Percentiles rank a stretch among this genome's conserved stretches.
Conservation (phyloP, 2,888 invertebrate species). For the Apoda limacodes region DNA sequence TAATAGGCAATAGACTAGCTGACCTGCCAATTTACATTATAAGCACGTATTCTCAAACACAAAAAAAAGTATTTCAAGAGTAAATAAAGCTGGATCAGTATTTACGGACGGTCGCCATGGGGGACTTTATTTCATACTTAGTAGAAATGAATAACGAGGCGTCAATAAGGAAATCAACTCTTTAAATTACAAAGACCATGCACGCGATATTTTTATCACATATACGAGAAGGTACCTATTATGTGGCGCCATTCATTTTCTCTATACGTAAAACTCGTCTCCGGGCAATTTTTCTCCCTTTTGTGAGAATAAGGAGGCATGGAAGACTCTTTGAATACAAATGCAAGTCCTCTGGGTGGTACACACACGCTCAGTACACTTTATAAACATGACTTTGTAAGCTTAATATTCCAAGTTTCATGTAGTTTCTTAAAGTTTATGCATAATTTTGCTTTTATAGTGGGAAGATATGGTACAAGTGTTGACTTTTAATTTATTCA, state of each 20-base stretch:
- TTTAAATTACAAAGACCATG: conserved; percentile 44
- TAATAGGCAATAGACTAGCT: too few relatives aligned
- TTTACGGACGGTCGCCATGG: too few relatives aligned
- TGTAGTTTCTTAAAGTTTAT: too few relatives aligned
- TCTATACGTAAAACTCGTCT: conserved; percentile 40
- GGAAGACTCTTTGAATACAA: conserved; percentile 33
- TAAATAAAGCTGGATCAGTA: too few relatives aligned
- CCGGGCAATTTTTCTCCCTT: conserved; percentile 44
- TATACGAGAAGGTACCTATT: conserved; percentile 27
- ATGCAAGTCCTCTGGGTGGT: conserved; percentile 31
- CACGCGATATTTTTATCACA: conserved; percentile 33
- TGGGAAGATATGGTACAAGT: too few relatives aligned
- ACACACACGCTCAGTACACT: conserved; percentile 20
- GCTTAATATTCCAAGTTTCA: background rate
- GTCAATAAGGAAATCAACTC: conserved; percentile 57
- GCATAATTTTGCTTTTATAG: too few relatives aligned
- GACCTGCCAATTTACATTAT: too few relatives aligned
- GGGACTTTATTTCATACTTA: too few relatives aligned
- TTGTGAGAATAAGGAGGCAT: conserved; percentile 36
- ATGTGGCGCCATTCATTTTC: conserved; percentile 40
- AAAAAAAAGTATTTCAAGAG: too few relatives aligned
- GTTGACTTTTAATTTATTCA: too few relatives aligned
- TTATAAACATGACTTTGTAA: conserved; percentile 6
- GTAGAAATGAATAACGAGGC: conserved; percentile 31
- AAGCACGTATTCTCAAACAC: too few relatives aligned